Conservation (phyloP, 2,888 invertebrate species). For the Dugesia japonica region DNA sequence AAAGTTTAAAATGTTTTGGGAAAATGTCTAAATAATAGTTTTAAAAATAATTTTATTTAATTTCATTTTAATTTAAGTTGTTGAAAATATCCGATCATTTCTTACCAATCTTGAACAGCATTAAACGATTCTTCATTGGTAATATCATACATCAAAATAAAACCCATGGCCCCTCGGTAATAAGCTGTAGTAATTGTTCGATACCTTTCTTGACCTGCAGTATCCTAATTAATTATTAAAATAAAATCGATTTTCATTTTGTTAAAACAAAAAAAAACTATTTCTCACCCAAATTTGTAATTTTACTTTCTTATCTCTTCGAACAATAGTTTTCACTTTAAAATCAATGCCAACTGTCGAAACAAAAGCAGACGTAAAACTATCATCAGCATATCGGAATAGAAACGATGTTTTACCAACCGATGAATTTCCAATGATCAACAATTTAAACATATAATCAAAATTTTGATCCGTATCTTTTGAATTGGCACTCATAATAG, state of each 20-base stretch:
- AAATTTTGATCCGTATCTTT: conserved; percentile 46
- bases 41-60: too few species aligned
- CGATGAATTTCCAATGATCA: conserved; percentile 49
- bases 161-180: conserved; percentile 97
- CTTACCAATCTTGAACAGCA: conserved; percentile 95
- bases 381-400: conserved; percentile 96
- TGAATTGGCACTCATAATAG: background rate
- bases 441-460: conserved; percentile 49
- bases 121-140: conserved; percentile 99
- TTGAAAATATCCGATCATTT: too few species aligned
- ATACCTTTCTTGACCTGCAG: conserved; percentile 95
- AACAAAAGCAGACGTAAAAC: conserved; percentile 97
- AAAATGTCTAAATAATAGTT: too few species aligned
- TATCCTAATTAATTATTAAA: conserved; percentile 58
- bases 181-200: conserved; percentile 97
- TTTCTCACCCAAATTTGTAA: conserved; percentile 86
- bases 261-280: too few species aligned
- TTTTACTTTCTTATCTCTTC: conserved; percentile 96
- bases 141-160: conserved; percentile 98
- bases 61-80: too few species aligned
- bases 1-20: too few species aligned
- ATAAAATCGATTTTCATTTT: background rate
- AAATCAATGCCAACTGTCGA: conserved; percentile 99
- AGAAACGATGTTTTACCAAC: conserved; percentile 97
- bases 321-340: conserved; percentile 98